phyloP scores from a whole-genome alignment of 1,140 invertebrate species.

The Drosophila carrolli region DNA sequence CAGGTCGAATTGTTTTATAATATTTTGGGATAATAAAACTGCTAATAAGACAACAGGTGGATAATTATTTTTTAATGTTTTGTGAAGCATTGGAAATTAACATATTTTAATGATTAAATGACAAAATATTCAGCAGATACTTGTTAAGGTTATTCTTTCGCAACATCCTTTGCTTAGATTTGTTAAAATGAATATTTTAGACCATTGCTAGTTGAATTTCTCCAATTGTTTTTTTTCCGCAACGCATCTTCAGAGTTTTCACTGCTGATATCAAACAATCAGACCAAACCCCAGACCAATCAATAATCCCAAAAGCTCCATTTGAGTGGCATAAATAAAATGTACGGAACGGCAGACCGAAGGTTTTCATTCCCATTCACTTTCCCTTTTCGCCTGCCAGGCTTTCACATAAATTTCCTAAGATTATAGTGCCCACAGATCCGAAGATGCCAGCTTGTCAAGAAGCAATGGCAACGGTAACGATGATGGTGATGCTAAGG shows the following conservation, averaged over 20 bases:
- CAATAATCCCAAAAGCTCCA: conserved; percentile 49
- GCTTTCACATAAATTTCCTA: conserved; percentile 44
- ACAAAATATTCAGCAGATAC: too few species aligned
- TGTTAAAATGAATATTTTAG: too few species aligned
- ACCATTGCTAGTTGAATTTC: too few species aligned
- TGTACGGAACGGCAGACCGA: conserved; percentile 41
- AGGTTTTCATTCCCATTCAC: conserved; percentile 23
- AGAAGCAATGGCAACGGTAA: conserved; percentile 13
- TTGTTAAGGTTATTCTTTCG: too few species aligned
- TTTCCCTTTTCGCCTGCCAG: conserved; percentile 3
- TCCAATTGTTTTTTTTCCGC: not conserved
- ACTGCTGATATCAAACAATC: conserved; percentile 25
- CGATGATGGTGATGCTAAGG: conserved; percentile 55
- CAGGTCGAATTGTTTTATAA: not conserved
- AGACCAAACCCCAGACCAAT: conserved; percentile 22
- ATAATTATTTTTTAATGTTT: too few species aligned
- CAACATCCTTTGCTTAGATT: too few species aligned
- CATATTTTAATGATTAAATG: too few species aligned
- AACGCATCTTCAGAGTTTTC: conserved; percentile 2
- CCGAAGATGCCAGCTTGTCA: conserved; percentile 75
- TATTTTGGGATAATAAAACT: too few species aligned
- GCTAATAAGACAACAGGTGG: too few species aligned
- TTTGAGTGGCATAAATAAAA: conserved; percentile 72
- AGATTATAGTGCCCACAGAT: conserved; percentile 70
- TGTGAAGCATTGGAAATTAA: too few species aligned